phyloP scores from a whole-genome alignment of 2,113 vertebrate genomes.

The Raphicerus campestris region DNA sequence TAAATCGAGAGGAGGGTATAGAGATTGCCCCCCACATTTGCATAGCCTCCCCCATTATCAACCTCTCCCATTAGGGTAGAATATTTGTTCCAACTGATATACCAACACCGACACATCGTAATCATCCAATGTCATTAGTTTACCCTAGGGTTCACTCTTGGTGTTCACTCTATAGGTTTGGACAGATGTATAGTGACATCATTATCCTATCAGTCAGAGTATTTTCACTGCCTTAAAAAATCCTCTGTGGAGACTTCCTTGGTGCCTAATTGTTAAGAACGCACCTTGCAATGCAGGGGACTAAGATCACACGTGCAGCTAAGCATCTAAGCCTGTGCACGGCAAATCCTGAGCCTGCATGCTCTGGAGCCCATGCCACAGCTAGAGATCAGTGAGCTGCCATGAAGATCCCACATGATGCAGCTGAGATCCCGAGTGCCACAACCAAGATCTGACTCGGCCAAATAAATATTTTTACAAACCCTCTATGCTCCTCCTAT shows the following conservation, averaged over 20 bases:
- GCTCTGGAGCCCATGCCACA: background rate
- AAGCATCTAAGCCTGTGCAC: background rate
- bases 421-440: background rate
- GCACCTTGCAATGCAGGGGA: background rate
- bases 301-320: background rate
- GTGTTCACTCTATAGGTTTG: background rate
- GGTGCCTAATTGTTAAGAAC: background rate
- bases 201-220: background rate
- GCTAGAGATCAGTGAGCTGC: background rate
- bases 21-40: background rate
- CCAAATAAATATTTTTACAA: background rate
- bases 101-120: background rate
- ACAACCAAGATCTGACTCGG: background rate
- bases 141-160: background rate
- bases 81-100: background rate
- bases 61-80: background rate
- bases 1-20: background rate
- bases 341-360: background rate
- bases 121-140: background rate
- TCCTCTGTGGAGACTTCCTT: background rate
- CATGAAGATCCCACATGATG: background rate
- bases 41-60: background rate
- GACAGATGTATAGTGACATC: background rate
- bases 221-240: background rate
- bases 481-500: background rate